These are phyloP conservation scores for Drosophila paramelanica DNA, from an alignment of 2,888 invertebrate species.

Conservation along the genomic window DNA sequence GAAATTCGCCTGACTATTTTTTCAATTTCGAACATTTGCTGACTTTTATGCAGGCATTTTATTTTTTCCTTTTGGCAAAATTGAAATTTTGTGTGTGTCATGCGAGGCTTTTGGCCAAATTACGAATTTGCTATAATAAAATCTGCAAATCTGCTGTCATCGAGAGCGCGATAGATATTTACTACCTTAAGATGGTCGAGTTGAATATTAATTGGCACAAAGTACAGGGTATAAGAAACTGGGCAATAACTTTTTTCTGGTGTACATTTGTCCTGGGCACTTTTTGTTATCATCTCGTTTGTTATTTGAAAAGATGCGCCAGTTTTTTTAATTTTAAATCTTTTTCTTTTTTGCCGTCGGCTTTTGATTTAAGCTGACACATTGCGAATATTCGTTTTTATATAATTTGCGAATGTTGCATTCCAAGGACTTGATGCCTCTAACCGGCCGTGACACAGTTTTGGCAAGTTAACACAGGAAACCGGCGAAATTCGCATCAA, in stretches of 20 bases:
- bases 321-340: constrained; percentile 17
- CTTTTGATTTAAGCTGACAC: constrained; percentile 43
- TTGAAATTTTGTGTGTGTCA: constrained; percentile 50
- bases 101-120: constrained; percentile 2
- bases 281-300: constrained; percentile 51
- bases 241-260: not conserved
- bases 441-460: constrained; percentile 67
- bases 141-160: not conserved
- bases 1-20: constrained; percentile 27
- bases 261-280: constrained; percentile 13
- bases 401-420: constrained; percentile 49
- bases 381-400: constrained; percentile 44
- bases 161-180: not conserved
- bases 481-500: constrained; percentile 56
- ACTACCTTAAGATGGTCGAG: not conserved
- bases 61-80: constrained; percentile 40
- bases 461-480: constrained; percentile 20
- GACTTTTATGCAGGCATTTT: not conserved
- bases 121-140: constrained; percentile 9
- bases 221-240: constrained; percentile 5
- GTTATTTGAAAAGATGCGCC: constrained; percentile 36
- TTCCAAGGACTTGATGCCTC: constrained; percentile 49
- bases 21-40: constrained; percentile 38
- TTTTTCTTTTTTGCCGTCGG: constrained; percentile 10
- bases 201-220: not conserved